Conservation (phyloP, 92 coral and sea anemone genomes). For the Virgularia gustaviana region DNA sequence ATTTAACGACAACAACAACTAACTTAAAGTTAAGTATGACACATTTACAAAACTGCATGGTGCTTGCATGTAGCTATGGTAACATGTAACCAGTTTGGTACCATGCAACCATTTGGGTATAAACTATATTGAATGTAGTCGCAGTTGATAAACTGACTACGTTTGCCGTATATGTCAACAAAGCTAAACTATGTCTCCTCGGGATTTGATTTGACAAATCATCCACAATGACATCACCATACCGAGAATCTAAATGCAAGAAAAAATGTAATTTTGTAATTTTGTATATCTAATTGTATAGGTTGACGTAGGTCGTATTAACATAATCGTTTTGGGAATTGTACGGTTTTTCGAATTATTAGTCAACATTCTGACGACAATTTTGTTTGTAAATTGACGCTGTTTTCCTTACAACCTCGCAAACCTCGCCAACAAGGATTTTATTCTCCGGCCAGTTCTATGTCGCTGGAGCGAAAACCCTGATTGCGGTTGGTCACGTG, state of each 20-base stretch:
- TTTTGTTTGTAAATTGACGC: too few species aligned
- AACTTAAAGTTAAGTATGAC: neutral
- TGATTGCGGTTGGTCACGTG: too few species aligned
- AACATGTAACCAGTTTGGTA: too few species aligned
- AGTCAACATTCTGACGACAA: too few species aligned
- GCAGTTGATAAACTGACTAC: neutral
- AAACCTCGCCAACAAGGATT: neutral
- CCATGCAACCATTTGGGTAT: too few species aligned
- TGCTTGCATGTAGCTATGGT: too few species aligned
- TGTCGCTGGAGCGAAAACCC: too few species aligned
- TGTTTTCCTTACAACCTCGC: neutral
- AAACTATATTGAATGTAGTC: too few species aligned
- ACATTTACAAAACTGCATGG: neutral
- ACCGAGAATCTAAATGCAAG: constrained; percentile 26
- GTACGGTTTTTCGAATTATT: too few species aligned
- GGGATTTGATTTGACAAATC: constrained; percentile 26
- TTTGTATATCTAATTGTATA: too few species aligned
- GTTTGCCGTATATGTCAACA: neutral
- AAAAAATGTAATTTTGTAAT: neutral
- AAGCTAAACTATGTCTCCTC: constrained; percentile 14
- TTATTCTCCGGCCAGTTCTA: neutral
- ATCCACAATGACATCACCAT: constrained; percentile 38
- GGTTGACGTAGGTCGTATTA: too few species aligned
- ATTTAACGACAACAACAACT: neutral
- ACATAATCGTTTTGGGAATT: too few species aligned